These are phyloP conservation scores for Aphrophora alni DNA, from an alignment of 2,888 invertebrate genomes.

Conservation along the genomic window DNA sequence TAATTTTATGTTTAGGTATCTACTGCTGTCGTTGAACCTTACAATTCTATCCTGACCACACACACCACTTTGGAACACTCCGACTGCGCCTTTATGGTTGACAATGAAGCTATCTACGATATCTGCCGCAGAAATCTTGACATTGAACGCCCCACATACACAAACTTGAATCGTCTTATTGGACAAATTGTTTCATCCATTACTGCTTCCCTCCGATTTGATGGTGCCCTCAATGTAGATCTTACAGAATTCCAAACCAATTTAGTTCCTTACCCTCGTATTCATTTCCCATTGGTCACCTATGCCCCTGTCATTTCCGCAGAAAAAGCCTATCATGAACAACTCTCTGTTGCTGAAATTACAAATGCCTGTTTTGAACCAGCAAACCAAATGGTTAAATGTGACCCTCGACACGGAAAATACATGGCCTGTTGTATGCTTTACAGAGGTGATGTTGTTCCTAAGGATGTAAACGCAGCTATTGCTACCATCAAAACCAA, in stretches of 20 bases:
- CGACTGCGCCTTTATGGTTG: slow-evolving; percentile 69
- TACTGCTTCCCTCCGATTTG: slow-evolving; percentile 91
- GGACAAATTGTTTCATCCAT: slow-evolving; percentile 94
- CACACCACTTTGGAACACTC: slow-evolving; percentile 68
- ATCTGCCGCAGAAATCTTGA: slow-evolving; percentile 94
- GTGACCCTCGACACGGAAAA: slow-evolving; percentile 59
- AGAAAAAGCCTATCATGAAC: slow-evolving; percentile 64
- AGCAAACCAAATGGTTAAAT: slow-evolving; percentile 62
- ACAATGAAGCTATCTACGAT: slow-evolving; percentile 71
- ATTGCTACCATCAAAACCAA: slow-evolving; percentile 67
- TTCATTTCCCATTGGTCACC: slow-evolving; percentile 67
- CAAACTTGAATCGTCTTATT: slow-evolving; percentile 93
- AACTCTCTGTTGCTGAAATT: slow-evolving; percentile 63
- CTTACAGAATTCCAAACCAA: slow-evolving; percentile 76
- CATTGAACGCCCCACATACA: slow-evolving; percentile 95
- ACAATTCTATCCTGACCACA: slow-evolving; percentile 68
- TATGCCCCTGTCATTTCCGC: slow-evolving; percentile 65
- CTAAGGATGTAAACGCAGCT: slow-evolving; percentile 66
- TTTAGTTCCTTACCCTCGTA: slow-evolving; percentile 67
- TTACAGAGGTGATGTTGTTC: slow-evolving; percentile 65
- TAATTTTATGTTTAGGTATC: slow-evolving; percentile 55
- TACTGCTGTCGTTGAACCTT: slow-evolving; percentile 65
- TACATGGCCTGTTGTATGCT: not conserved
- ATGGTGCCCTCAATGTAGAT: slow-evolving; percentile 91
- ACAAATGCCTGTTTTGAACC: slow-evolving; percentile 69